Evolutionary conservation across 2,888 invertebrate genomes (phyloP).

Genomic region (Drosophila anomalata): DNA sequence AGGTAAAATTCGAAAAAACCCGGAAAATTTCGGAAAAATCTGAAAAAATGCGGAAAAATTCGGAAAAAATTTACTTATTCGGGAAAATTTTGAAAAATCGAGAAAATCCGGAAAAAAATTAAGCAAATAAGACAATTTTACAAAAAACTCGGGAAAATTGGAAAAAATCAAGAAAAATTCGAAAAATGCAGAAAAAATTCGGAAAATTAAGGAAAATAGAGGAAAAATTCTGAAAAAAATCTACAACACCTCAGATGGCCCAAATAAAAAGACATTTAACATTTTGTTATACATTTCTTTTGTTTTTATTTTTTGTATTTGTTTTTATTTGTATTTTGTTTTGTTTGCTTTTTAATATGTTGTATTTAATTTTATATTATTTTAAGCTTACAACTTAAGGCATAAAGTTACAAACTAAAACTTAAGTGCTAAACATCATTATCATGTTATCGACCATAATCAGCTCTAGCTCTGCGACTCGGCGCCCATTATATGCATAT

Average conservation of each 20-base stretch:
- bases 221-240: no score
- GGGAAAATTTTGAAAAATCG: not conserved
- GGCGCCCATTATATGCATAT: conserved; percentile 47
- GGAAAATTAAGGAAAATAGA: no score
- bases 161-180: no score
- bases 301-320: conserved; percentile 54
- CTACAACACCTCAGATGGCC: not conserved
- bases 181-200: no score
- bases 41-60: not conserved
- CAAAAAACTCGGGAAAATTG: no score
- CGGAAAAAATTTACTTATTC: not conserved
- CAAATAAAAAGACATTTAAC: not conserved
- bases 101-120: no score
- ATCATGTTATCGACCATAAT: conserved; percentile 51
- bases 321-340: conserved; percentile 51
- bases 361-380: conserved; percentile 71
- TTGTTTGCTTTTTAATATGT: conserved; percentile 69
- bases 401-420: conserved; percentile 82
- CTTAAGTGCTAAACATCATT: conserved; percentile 70
- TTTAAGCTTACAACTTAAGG: conserved; percentile 83
- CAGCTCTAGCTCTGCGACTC: conserved; percentile 57
- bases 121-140: no score
- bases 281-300: conserved; percentile 71
- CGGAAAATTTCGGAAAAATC: no score
- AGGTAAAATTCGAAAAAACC: no score